These are phyloP conservation scores for Philaenus spumarius DNA, from an alignment of 1,140 invertebrate genomes.

Conservation along the genomic window DNA sequence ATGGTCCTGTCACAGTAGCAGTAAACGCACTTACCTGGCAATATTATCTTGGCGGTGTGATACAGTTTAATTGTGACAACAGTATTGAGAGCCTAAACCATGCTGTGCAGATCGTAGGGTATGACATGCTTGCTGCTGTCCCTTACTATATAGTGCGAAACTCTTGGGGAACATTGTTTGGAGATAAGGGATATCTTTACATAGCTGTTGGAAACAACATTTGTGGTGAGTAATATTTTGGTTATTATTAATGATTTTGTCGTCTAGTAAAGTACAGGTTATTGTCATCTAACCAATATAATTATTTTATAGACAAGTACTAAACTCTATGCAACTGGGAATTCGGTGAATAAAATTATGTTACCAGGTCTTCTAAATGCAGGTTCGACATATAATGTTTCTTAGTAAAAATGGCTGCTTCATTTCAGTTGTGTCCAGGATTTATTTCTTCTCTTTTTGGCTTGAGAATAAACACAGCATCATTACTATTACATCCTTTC, in stretches of 20 bases:
- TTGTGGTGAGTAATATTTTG: slow-evolving; percentile 51
- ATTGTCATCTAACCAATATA: not conserved
- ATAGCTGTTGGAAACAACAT: slow-evolving; percentile 70
- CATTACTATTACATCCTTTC: no score
- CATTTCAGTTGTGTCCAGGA: not conserved
- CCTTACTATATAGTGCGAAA: slow-evolving; percentile 83
- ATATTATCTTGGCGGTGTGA: slow-evolving; percentile 78
- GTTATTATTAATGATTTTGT: not conserved
- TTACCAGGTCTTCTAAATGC: not conserved
- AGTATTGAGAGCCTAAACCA: slow-evolving; percentile 62
- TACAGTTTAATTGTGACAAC: slow-evolving; percentile 71
- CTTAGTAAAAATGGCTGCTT: not conserved
- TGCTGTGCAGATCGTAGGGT: slow-evolving; percentile 80
- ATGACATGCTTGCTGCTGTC: slow-evolving; percentile 60
- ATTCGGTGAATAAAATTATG: no score
- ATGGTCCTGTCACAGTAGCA: slow-evolving; percentile 70
- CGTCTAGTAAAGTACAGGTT: not conserved
- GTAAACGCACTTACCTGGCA: slow-evolving; percentile 84
- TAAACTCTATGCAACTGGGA: no score
- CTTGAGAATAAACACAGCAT: no score
- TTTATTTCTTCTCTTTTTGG: no score
- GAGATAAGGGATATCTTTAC: slow-evolving; percentile 68
- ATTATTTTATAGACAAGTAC: not conserved
- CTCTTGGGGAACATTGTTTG: slow-evolving; percentile 75
- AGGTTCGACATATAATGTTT: not conserved